Base-by-base conservation (phyloP, 2,888 invertebrate genomes). In the Euclidia mi region DNA sequence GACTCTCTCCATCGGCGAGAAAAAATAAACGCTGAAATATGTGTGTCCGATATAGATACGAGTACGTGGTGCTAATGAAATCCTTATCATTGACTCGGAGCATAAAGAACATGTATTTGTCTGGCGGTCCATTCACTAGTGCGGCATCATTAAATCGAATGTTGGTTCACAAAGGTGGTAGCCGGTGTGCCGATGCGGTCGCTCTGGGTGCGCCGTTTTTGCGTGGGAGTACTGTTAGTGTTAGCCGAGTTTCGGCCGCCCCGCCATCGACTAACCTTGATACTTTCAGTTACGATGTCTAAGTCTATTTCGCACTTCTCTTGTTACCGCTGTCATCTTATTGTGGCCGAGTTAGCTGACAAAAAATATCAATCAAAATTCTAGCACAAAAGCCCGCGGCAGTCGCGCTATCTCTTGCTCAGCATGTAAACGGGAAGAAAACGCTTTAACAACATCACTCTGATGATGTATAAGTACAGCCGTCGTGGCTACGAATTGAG, bases 301-400 rank as follows among this genome's bases (percentile, higher is more conserved):
- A 79, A 79, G 74, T 89, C 90, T 84, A 92, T 94, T 94, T 92
- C 85, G 93, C 93, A 92, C 91, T 92, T 81, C 88, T 94, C 92
- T 93, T 91, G 91, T 93, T 92, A 92, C 85, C 87, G 84, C 89
- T 90, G 90, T 92, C 92, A 90, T 91, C 91, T 93, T 90, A 92
- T 94, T 94, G 93, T 94, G 91, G 88, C 88, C 91, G 90, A 91
- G 90, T 90, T 90, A 89, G 81, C 90, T 84, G 83, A 94, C 92
- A 94, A 94, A 94, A 94, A 94, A 94, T 94, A 94, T 94, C 93
- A 94, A 94, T 94, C 94, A 92, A 94, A 94, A 93, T 93, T 94
- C 93, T 94, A 90, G 94, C 89, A 90, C 94, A 94, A 91, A 89
- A 85, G 92, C 92, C 93, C 80, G 91, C 83, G 91, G 92, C 94